These are phyloP conservation scores for Indri indri DNA, from an alignment of 2,113 vertebrate genomes.

Conservation along the genomic window DNA sequence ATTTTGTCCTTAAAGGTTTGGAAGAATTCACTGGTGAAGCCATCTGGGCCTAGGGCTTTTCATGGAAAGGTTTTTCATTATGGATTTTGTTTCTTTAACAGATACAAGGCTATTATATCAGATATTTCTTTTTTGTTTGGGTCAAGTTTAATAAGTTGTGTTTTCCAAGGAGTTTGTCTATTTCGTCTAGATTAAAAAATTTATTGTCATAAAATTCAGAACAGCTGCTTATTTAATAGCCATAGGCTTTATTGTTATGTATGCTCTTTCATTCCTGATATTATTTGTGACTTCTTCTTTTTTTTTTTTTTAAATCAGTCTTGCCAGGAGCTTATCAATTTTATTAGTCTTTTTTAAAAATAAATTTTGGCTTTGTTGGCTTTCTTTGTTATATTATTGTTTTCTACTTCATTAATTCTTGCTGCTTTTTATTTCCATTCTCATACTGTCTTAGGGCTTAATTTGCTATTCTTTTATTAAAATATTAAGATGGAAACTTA, in stretches of 20 bases:
- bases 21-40: neutral
- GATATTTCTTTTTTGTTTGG: neutral
- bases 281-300: neutral
- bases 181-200: neutral
- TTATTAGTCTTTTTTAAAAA: neutral
- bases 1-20: neutral
- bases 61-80: neutral
- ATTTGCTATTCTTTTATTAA: constrained; percentile 22
- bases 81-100: constrained; percentile 22
- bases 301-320: no score
- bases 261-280: neutral
- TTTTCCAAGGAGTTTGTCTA: neutral
- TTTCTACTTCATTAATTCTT: neutral
- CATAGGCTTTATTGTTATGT: neutral
- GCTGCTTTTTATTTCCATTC: neutral
- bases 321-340: neutral
- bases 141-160: neutral
- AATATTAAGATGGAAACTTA: constrained; percentile 15
- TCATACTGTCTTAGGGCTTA: neutral
- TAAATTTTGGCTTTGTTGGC: neutral
- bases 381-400: neutral
- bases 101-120: neutral
- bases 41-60: neutral
- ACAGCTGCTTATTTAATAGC: neutral
- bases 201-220: neutral